These are phyloP conservation scores for Ciconia nigra DNA, from an alignment of 2,797 vertebrate genomes.

Conservation along the genomic window DNA sequence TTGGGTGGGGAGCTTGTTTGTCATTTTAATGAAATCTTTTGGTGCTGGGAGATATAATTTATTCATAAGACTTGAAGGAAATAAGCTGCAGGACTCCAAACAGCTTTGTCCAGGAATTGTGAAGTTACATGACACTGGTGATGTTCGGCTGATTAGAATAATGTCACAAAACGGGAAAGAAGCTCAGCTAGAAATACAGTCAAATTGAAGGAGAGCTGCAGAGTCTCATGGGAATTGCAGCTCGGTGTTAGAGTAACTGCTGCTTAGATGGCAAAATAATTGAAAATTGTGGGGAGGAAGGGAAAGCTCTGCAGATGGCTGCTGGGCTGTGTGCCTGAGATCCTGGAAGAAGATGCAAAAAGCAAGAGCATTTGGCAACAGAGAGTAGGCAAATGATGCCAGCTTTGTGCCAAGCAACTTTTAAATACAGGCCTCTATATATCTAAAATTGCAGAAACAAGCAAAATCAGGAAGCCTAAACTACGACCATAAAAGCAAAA, in stretches of 20 bases:
- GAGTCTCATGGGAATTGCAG: neutral
- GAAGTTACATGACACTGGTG: neutral
- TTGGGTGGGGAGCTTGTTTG: neutral
- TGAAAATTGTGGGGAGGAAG: neutral
- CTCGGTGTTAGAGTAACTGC: neutral
- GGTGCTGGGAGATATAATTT: neutral
- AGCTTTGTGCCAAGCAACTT: neutral
- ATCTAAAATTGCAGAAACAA: neutral
- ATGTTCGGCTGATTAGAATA: neutral
- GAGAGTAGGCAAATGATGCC: neutral
- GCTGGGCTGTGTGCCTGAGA: neutral
- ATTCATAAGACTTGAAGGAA: neutral
- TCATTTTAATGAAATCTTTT: neutral
- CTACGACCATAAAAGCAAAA: neutral
- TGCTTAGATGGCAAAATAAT: neutral
- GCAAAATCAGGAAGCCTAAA: neutral
- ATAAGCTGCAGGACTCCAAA: neutral
- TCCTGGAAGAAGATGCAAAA: neutral
- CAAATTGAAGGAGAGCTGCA: neutral
- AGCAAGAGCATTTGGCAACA: neutral
- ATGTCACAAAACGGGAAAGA: neutral
- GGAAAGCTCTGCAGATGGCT: constrained; percentile 27
- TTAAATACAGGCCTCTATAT: neutral
- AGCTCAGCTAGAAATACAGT: neutral
- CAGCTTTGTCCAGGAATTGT: neutral